Percentiles rank a stretch among this genome's conserved stretches.
phyloP scores from a whole-genome alignment of 1,140 invertebrate genomes.

The Phymastichus coffea region DNA sequence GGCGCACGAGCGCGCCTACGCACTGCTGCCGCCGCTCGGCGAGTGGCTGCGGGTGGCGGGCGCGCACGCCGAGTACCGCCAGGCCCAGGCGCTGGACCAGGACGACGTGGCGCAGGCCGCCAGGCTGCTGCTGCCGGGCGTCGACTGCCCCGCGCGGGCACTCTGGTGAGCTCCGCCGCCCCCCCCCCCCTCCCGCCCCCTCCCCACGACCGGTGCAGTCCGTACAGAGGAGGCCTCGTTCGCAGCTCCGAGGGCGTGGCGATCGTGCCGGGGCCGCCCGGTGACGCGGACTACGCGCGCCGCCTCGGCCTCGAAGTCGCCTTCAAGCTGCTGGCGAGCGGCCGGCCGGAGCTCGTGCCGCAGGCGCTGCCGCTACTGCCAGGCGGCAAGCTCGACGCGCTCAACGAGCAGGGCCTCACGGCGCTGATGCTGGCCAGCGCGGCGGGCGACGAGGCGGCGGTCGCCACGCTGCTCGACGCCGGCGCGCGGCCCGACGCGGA shows the following conservation, averaged over 20 bases:
- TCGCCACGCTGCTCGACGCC: slow-evolving; percentile 71
- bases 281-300: slow-evolving; percentile 61
- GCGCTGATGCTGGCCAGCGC: slow-evolving; percentile 80
- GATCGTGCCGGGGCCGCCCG: slow-evolving; percentile 52
- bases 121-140: slow-evolving; percentile 78
- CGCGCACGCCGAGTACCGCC: slow-evolving; percentile 81
- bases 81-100: slow-evolving; percentile 74
- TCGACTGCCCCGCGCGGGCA: slow-evolving; percentile 81
- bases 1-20: slow-evolving; percentile 83
- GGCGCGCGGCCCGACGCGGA: slow-evolving; percentile 76
- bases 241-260: slow-evolving; percentile 56
- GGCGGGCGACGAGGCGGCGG: slow-evolving; percentile 75
- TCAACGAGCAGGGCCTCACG: slow-evolving; percentile 77
- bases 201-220: too few species aligned
- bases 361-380: slow-evolving; percentile 78
- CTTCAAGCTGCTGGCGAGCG: slow-evolving; percentile 76
- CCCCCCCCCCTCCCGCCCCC: background rate
- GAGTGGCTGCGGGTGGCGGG: slow-evolving; percentile 84
- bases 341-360: slow-evolving; percentile 73
- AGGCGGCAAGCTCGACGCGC: slow-evolving; percentile 70
- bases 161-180: slow-evolving; percentile 49
- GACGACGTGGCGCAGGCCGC: slow-evolving; percentile 89
- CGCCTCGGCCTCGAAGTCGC: slow-evolving; percentile 74
- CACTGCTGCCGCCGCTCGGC: slow-evolving; percentile 80
- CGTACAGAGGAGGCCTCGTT: too few species aligned